These are phyloP conservation scores for Megalops cyprinoides DNA, from an alignment of 2,797 vertebrate genomes.

Conservation along the genomic window DNA sequence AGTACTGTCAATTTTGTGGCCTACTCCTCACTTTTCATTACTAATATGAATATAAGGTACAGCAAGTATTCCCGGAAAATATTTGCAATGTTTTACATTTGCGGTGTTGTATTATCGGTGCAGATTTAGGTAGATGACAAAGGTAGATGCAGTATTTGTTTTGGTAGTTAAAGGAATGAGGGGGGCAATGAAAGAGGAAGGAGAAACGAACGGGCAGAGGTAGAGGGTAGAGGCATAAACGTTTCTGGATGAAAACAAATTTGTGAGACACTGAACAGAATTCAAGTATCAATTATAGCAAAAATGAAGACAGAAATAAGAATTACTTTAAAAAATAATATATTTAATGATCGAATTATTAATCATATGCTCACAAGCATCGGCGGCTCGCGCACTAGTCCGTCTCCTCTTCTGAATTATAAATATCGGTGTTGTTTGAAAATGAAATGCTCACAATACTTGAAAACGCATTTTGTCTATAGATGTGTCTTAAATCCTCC, in stretches of 20 bases:
- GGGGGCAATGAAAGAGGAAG: constrained; percentile 56
- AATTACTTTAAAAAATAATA: constrained; percentile 14
- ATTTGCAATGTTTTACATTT: constrained; percentile 14
- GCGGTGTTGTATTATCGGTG: not conserved
- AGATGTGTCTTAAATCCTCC: constrained; percentile 45
- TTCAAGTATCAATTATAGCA: constrained; percentile 12
- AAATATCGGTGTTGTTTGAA: not conserved
- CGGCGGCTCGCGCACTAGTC: not conserved
- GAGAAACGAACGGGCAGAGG: constrained; percentile 42
- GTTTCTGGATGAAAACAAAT: constrained; percentile 5
- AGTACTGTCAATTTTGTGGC: constrained; percentile 25
- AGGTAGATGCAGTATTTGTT: constrained; percentile 37
- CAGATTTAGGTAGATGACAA: constrained; percentile 3
- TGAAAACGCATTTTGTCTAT: constrained; percentile 14
- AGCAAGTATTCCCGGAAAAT: not conserved
- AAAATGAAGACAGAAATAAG: not conserved
- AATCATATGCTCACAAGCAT: constrained; percentile 5
- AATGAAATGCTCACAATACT: not conserved
- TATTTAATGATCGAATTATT: constrained; percentile 7
- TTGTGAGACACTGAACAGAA: not conserved
- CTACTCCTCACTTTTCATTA: constrained; percentile 40
- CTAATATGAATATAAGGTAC: constrained; percentile 34
- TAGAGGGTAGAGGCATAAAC: constrained; percentile 42
- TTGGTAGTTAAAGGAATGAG: constrained; percentile 59
- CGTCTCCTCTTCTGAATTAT: not conserved